phyloP scores from a whole-genome alignment of 2,797 vertebrate genomes.

The Crocidura indochinensis region DNA sequence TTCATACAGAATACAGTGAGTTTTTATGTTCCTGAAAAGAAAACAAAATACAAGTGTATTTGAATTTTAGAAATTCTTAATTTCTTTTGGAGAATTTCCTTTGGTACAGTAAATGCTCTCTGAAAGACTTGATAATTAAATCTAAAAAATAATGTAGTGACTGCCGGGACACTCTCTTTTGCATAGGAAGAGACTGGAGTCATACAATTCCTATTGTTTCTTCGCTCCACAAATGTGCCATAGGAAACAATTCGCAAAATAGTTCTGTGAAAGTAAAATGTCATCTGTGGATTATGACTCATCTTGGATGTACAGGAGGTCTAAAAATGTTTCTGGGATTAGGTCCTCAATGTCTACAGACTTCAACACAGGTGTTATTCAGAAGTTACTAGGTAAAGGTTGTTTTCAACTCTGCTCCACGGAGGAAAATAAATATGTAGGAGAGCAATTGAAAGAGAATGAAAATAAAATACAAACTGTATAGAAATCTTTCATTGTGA shows the following conservation, averaged over 20 bases:
- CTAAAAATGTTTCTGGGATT: not conserved
- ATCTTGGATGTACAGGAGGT: not conserved
- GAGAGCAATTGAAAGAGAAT: not conserved
- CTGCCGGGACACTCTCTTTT: not conserved
- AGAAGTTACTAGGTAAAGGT: not conserved
- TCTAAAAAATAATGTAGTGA: not conserved
- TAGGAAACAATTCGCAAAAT: conserved; percentile 4
- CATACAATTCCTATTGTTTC: not conserved
- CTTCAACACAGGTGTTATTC: not conserved
- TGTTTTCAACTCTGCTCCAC: not conserved
- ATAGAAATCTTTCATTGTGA: not conserved
- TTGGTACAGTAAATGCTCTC: not conserved
- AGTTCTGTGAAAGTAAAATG: not conserved
- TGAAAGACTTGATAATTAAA: not conserved
- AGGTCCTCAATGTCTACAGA: not conserved
- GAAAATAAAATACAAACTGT: not conserved
- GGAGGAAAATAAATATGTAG: not conserved
- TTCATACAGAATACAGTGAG: not conserved
- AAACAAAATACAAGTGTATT: not conserved
- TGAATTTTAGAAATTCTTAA: not conserved
- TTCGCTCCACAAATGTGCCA: not conserved
- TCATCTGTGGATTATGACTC: not conserved
- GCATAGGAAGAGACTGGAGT: not conserved
- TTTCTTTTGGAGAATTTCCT: not conserved
- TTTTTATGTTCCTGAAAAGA: not conserved